Conservation (phyloP, 2,888 invertebrate genomes). For the Neocrepidodera transversa region DNA sequence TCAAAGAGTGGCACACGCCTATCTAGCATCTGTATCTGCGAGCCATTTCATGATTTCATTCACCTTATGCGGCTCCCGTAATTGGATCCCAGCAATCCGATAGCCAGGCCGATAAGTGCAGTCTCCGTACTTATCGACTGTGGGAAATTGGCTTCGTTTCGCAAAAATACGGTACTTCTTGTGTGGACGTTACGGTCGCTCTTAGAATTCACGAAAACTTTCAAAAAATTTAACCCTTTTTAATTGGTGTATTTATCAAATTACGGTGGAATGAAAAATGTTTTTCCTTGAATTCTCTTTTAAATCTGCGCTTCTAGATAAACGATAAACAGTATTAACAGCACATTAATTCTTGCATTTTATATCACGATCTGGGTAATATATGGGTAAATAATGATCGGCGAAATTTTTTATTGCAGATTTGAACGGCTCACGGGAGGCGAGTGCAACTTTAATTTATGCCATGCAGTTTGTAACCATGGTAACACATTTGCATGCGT, state of each 20-base stretch:
- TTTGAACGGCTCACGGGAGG: constrained; percentile 13
- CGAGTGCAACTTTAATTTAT: constrained; percentile 52
- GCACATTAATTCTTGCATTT: not conserved
- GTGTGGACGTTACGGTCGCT: constrained; percentile 14
- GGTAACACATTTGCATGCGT: constrained; percentile 57
- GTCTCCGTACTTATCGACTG: constrained; percentile 56
- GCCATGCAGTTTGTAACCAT: constrained; percentile 56
- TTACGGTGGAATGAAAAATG: no score
- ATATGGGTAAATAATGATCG: constrained; percentile 2
- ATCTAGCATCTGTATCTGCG: constrained; percentile 55
- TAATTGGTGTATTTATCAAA: no score
- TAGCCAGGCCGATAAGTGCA: constrained; percentile 57
- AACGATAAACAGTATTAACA: not conserved
- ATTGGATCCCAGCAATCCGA: constrained; percentile 60
- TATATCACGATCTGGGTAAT: not conserved
- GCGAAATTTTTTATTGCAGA: constrained; percentile 6
- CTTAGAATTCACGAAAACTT: constrained; percentile 4
- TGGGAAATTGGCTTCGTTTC: constrained; percentile 55
- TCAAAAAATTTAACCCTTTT: not conserved
- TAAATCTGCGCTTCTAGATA: no score
- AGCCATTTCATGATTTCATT: constrained; percentile 60
- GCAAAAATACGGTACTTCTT: constrained; percentile 40
- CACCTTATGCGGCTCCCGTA: constrained; percentile 60
- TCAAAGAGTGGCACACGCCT: constrained; percentile 55
- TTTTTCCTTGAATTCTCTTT: no score